phyloP scores from a whole-genome alignment of 2,888 invertebrate species.

The Hesperia comma region DNA sequence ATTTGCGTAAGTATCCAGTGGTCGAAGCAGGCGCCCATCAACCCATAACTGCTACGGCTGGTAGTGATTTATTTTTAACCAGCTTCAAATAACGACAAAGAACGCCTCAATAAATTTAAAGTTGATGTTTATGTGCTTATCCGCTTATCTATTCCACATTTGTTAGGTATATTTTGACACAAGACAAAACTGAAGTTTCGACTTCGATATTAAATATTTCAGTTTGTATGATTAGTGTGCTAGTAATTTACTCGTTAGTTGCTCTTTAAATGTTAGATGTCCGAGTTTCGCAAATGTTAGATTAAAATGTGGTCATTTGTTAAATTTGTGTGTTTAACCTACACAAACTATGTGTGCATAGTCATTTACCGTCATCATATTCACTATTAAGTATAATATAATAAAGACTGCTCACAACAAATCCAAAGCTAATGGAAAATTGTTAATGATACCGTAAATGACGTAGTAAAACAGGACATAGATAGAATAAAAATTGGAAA shows the following conservation, averaged over 20 bases:
- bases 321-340: too few relatives aligned
- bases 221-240: background rate
- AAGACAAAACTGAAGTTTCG: background rate
- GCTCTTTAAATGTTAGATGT: too few relatives aligned
- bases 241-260: background rate
- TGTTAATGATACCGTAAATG: too few relatives aligned
- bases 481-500: too few relatives aligned
- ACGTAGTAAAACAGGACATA: too few relatives aligned
- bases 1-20: background rate
- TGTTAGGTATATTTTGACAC: conserved; percentile 11
- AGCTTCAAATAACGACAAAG: conserved; percentile 49
- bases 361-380: too few relatives aligned
- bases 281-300: too few relatives aligned
- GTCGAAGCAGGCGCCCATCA: conserved; percentile 20
- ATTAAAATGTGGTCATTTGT: too few relatives aligned
- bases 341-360: too few relatives aligned
- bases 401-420: too few relatives aligned
- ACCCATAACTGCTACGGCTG: conserved; percentile 26
- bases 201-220: background rate
- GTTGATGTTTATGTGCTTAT: conserved; percentile 47
- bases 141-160: conserved; percentile 25
- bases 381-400: too few relatives aligned
- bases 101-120: conserved; percentile 48
- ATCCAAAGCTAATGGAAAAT: too few relatives aligned
- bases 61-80: conserved; percentile 54